Percentiles rank a stretch among this genome's conserved stretches.
Evolutionary conservation across 2,797 vertebrate species (phyloP).

Genomic region (Pelobates cultripes): DNA sequence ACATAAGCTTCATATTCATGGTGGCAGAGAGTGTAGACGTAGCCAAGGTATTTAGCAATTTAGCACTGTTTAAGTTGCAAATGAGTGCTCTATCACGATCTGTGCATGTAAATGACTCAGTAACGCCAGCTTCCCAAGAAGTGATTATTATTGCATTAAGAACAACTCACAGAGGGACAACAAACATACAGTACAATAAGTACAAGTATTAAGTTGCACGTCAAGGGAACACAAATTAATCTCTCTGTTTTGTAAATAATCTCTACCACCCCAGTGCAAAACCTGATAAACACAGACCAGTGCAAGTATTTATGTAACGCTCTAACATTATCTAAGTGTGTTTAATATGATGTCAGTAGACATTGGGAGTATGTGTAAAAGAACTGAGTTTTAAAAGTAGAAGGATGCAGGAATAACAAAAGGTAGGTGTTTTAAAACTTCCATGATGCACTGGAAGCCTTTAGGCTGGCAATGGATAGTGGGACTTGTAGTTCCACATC

Average conservation of each 20-base stretch:
- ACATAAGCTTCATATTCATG: slow-evolving; percentile 96
- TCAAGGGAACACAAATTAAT: slow-evolving; percentile 13
- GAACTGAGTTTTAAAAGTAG: too few relatives aligned
- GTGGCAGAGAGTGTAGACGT: slow-evolving; percentile 89
- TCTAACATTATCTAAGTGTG: too few relatives aligned
- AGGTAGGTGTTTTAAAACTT: too few relatives aligned
- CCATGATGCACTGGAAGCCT: too few relatives aligned
- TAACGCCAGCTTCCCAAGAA: not conserved
- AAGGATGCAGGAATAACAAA: too few relatives aligned
- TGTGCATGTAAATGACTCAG: slow-evolving; percentile 7
- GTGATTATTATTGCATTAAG: not conserved
- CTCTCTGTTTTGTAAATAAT: slow-evolving; percentile 4
- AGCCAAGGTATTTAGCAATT: slow-evolving; percentile 82
- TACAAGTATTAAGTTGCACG: not conserved
- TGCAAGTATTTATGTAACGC: too few relatives aligned
- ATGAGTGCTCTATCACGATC: slow-evolving; percentile 19
- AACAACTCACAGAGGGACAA: slow-evolving; percentile 11
- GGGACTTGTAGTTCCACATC: too few relatives aligned
- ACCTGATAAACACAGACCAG: too few relatives aligned
- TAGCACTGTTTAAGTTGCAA: slow-evolving; percentile 12
- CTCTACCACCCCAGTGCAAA: not conserved
- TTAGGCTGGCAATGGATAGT: too few relatives aligned
- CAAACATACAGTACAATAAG: not conserved
- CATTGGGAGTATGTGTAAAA: too few relatives aligned
- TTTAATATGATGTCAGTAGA: not conserved